phyloP scores from a whole-genome alignment of 2,797 vertebrate genomes.

The Brachyrhaphis roseni region DNA sequence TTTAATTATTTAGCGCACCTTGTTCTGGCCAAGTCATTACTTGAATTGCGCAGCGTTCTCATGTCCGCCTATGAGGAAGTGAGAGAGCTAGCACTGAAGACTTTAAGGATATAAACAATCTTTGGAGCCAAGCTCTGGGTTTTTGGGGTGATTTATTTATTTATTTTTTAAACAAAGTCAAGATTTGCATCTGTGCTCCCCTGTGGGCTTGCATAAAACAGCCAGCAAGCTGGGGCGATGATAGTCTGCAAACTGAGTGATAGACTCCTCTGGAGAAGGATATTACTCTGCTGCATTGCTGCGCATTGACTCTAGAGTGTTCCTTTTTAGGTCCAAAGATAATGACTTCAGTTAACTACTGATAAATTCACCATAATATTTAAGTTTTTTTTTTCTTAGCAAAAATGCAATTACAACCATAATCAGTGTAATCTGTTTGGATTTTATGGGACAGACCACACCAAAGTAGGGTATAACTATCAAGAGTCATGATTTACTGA shows the following conservation, averaged over 20 bases:
- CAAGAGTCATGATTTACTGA: too few species aligned
- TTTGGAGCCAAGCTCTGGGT: constrained; percentile 14
- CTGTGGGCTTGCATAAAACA: constrained; percentile 31
- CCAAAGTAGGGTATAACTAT: too few species aligned
- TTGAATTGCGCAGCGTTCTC: too few species aligned
- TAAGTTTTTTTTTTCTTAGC: not conserved
- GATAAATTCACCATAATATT: not conserved
- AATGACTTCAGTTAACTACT: too few species aligned
- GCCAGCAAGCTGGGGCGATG: constrained; percentile 37
- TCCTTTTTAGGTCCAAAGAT: too few species aligned
- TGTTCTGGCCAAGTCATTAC: too few species aligned
- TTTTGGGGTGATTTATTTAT: not conserved
- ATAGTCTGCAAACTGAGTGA: constrained; percentile 26
- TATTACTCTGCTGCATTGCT: constrained; percentile 10
- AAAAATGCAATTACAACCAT: not conserved
- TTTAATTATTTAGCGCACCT: too few species aligned
- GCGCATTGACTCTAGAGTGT: too few species aligned
- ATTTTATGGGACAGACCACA: not conserved
- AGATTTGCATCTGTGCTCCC: constrained; percentile 57
- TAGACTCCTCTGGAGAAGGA: constrained; percentile 16
- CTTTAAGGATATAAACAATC: constrained; percentile 45
- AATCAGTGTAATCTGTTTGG: not conserved
- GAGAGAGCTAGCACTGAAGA: constrained; percentile 1
- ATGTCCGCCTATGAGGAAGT: too few species aligned
- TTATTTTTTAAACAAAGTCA: constrained; percentile 44